phyloP scores from a whole-genome alignment of 2,797 vertebrate species.

The Neosilurus mollespiculum region DNA sequence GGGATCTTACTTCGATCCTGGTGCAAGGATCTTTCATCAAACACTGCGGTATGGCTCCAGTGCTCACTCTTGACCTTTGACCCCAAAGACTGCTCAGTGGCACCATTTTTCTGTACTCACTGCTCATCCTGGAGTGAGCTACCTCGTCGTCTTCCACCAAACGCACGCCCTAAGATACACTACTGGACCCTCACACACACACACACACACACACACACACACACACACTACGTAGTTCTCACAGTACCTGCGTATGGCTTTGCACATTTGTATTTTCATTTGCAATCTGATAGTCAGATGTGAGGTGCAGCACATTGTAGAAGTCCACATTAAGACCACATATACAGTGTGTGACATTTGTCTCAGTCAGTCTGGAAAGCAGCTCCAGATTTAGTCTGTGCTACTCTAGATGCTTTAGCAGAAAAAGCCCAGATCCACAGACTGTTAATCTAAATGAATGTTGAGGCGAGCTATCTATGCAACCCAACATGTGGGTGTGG shows the following conservation, averaged over 20 bases:
- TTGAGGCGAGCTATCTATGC: constrained; percentile 81
- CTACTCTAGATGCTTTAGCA: constrained; percentile 11
- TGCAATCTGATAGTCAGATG: constrained; percentile 34
- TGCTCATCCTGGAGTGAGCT: constrained; percentile 69
- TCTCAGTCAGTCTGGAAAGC: constrained; percentile 25
- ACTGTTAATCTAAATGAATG: constrained; percentile 34
- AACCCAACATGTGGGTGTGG: constrained; percentile 82
- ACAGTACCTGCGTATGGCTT: constrained; percentile 39
- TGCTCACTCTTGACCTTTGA: constrained; percentile 46
- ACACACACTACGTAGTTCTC: constrained; percentile 38
- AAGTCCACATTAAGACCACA: constrained; percentile 13
- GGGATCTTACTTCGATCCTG: constrained; percentile 54
- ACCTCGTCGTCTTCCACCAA: constrained; percentile 74
- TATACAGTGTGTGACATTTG: constrained; percentile 5
- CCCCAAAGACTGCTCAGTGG: constrained; percentile 46
- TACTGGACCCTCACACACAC: constrained; percentile 16
- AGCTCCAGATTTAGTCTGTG: constrained; percentile 19
- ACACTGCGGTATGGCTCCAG: constrained; percentile 60
- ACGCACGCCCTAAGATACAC: constrained; percentile 52
- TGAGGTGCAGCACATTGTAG: constrained; percentile 37
- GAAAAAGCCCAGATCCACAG: constrained; percentile 8
- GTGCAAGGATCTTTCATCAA: constrained; percentile 52
- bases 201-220: constrained; percentile 32
- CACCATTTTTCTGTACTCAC: constrained; percentile 28
- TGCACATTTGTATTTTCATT: constrained; percentile 43